Percentiles rank a stretch among this genome's conserved stretches.
Conservation (phyloP, 2,888 invertebrate species). For the Dolichomitus sp. region DNA sequence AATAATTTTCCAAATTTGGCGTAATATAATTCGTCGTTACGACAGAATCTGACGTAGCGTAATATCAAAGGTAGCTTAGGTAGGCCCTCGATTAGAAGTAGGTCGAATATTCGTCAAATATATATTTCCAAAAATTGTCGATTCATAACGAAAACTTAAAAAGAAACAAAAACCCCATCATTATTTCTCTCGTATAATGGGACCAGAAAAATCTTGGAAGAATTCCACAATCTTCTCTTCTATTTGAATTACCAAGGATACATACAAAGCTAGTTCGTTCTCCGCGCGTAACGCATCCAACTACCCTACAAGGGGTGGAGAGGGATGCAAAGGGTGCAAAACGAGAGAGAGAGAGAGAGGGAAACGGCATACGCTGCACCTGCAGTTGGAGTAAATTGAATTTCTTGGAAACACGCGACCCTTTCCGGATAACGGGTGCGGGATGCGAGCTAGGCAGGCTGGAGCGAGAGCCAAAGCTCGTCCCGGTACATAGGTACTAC, state of each 20-base stretch:
- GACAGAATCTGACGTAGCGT: not conserved
- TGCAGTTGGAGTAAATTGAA: conserved; percentile 46
- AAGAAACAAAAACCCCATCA: no score
- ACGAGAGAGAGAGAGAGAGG: not conserved
- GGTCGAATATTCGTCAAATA: not conserved
- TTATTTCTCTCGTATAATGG: not conserved
- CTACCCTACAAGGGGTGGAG: not conserved
- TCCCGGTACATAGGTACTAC: conserved; percentile 15
- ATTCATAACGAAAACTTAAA: not conserved
- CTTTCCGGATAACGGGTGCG: conserved; percentile 24
- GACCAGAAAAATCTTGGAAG: not conserved
- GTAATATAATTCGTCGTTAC: conserved; percentile 8
- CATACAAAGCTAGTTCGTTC: not conserved
- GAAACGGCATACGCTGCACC: not conserved
- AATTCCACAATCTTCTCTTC: not conserved
- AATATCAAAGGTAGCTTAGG: not conserved
- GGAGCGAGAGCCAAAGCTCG: conserved; percentile 33
- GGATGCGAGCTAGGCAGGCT: not conserved
- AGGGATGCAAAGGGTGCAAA: not conserved
- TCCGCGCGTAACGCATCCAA: not conserved
- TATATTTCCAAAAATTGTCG: not conserved
- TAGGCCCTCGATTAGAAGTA: not conserved
- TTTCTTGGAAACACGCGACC: conserved; percentile 55
- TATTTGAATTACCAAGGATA: not conserved
- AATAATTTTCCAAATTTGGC: no score